Conservation (phyloP, 2,888 invertebrate genomes). For the Dinocampus coccinellae region DNA sequence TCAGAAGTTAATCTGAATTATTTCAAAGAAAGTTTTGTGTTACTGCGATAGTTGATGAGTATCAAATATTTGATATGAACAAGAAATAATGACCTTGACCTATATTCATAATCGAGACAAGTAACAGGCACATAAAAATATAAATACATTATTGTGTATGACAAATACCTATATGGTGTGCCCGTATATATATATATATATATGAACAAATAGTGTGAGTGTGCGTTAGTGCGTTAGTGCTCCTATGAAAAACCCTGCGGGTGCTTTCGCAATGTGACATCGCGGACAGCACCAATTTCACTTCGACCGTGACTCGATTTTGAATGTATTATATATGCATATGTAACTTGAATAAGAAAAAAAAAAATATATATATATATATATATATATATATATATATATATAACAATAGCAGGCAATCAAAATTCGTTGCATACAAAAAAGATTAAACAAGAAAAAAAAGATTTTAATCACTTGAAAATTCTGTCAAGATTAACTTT, state of each 20-base stretch:
- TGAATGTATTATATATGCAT: constrained; percentile 39
- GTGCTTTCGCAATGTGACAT: constrained; percentile 32
- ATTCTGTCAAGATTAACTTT: background rate
- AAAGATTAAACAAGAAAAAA: no score
- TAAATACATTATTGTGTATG: background rate
- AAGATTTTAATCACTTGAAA: background rate
- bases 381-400: background rate
- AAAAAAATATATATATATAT: no score
- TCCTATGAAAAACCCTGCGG: constrained; percentile 28
- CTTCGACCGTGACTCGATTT: constrained; percentile 64
- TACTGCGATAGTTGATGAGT: no score
- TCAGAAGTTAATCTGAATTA: no score
- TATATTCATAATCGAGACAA: constrained; percentile 17
- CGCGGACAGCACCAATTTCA: constrained; percentile 62
- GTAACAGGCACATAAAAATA: background rate
- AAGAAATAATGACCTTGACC: constrained; percentile 25
- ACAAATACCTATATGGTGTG: background rate
- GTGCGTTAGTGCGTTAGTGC: no score
- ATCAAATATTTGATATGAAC: no score
- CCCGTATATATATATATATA: background rate
- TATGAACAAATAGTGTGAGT: background rate
- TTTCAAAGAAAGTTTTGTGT: no score
- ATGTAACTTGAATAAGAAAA: no score
- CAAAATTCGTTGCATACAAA: background rate
- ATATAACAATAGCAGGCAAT: background rate